Conservation (phyloP, 2,797 vertebrate genomes). For the Nyctibius grandis region DNA sequence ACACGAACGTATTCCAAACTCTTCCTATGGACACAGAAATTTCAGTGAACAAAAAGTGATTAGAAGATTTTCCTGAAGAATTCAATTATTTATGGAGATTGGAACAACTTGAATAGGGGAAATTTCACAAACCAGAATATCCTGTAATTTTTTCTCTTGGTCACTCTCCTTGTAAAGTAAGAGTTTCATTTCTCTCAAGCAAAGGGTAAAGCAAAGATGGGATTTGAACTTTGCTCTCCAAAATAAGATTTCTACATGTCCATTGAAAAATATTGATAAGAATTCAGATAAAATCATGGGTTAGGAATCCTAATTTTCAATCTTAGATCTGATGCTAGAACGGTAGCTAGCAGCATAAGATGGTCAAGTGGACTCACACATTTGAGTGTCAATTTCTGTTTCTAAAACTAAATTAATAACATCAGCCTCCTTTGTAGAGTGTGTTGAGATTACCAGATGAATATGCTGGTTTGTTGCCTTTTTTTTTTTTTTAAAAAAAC, state of each 20-base stretch:
- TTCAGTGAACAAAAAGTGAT: neutral
- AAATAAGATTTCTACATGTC: neutral
- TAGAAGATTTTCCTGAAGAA: neutral
- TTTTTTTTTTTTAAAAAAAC: neutral
- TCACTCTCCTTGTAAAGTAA: neutral
- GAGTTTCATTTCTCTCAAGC: neutral
- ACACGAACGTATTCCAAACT: neutral
- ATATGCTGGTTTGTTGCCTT: neutral
- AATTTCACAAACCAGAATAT: neutral
- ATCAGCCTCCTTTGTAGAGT: neutral
- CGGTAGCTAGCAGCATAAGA: neutral
- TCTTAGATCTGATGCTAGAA: neutral
- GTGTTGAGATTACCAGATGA: neutral
- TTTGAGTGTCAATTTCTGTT: neutral
- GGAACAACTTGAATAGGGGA: neutral
- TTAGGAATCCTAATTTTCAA: neutral
- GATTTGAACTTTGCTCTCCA: neutral
- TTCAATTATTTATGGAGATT: neutral
- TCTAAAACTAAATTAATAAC: neutral
- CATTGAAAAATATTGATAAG: neutral
- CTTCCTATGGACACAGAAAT: neutral
- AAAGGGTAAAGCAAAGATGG: neutral
- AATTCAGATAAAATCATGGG: neutral
- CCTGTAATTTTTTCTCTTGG: neutral
- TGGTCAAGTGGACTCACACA: neutral